A percentile compares a stretch with the other conserved stretches of the same genome.
Evolutionary conservation across 1,140 invertebrate genomes (phyloP).

Genomic region (Oncopodura yosiiana): DNA sequence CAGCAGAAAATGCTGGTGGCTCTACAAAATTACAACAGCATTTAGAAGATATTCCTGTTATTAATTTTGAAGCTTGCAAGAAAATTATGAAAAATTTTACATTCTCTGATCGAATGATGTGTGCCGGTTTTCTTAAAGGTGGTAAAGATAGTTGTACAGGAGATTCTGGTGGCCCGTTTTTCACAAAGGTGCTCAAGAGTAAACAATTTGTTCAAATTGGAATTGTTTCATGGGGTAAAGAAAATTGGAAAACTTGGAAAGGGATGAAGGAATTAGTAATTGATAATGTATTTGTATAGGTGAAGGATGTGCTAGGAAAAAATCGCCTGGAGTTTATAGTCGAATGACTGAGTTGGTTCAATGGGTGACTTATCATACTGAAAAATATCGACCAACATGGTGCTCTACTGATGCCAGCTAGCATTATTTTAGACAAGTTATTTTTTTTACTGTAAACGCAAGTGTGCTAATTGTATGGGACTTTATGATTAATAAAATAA

Average conservation of each 20-base stretch:
- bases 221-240: constrained; percentile 59
- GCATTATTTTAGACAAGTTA: too few relatives aligned
- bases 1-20: constrained; percentile 13
- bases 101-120: constrained; percentile 49
- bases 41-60: constrained; percentile 7
- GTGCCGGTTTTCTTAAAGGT: constrained; percentile 61
- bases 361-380: too few relatives aligned
- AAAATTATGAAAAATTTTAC: constrained; percentile 19
- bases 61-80: neutral
- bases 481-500: too few relatives aligned
- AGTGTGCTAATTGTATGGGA: too few relatives aligned
- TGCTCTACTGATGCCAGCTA: too few relatives aligned
- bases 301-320: constrained; percentile 54
- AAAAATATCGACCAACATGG: too few relatives aligned
- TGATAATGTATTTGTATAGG: constrained; percentile 41
- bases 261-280: constrained; percentile 1
- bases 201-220: constrained; percentile 43
- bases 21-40: constrained; percentile 14
- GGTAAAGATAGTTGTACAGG: constrained; percentile 67
- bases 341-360: too few relatives aligned
- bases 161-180: constrained; percentile 16
- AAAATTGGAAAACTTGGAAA: too few relatives aligned
- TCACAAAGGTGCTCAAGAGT: neutral
- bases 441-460: too few relatives aligned
- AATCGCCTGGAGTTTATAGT: constrained; percentile 58